Conservation (phyloP, 1,140 invertebrate genomes). For the Mylabris phalerata region DNA sequence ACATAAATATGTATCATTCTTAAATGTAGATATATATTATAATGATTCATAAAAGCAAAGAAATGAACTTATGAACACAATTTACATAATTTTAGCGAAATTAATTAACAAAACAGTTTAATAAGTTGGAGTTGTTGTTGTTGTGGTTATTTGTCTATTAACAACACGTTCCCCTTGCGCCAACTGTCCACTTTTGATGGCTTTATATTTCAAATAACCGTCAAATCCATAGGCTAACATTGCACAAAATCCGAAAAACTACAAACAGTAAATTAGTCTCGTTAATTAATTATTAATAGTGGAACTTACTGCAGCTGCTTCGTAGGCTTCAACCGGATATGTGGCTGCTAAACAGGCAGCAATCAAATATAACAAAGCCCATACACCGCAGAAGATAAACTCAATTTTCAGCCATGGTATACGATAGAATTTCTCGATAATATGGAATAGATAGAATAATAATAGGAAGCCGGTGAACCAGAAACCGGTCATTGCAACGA, state of each 20-base stretch:
- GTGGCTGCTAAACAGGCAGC: constrained; percentile 59
- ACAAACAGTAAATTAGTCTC: constrained; percentile 2
- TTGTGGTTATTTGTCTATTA: constrained; percentile 57
- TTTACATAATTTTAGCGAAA: background rate
- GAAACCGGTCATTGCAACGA: constrained; percentile 78
- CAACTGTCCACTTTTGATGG: constrained; percentile 54
- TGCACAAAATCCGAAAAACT: constrained; percentile 76
- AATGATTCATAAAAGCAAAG: no score
- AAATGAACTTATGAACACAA: no score
- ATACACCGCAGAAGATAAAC: constrained; percentile 64
- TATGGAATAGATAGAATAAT: constrained; percentile 75
- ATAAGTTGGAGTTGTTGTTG: constrained; percentile 36
- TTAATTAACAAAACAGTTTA: background rate
- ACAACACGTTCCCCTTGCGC: constrained; percentile 66
- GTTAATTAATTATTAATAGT: no score
- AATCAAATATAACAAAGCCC: constrained; percentile 64
- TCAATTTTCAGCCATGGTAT: constrained; percentile 86
- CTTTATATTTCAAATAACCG: constrained; percentile 66
- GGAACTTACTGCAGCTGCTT: constrained; percentile 61
- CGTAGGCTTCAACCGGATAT: constrained; percentile 48
- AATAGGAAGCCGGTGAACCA: constrained; percentile 77
- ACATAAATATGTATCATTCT: no score
- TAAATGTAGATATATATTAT: no score
- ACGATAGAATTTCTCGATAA: constrained; percentile 76
- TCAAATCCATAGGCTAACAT: constrained; percentile 72